These are phyloP conservation scores for Sympetrum striolatum DNA, from an alignment of 2,888 invertebrate species.

Conservation along the genomic window DNA sequence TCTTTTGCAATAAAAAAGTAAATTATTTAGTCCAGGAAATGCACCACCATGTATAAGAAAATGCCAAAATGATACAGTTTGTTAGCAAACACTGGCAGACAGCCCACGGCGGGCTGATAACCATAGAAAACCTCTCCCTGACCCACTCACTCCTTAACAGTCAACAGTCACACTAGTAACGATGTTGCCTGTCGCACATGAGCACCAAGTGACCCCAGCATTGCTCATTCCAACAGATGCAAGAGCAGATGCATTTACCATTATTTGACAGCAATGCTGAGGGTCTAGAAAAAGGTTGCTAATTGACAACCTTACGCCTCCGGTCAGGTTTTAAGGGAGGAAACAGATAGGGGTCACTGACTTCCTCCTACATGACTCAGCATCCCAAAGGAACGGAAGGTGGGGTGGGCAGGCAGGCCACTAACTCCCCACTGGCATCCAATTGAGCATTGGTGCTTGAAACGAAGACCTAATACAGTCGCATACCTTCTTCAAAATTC, in stretches of 20 bases:
- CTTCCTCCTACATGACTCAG: background rate
- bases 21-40: background rate
- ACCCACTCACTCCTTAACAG: conserved; percentile 32
- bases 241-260: conserved; percentile 2
- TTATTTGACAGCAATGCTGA: background rate
- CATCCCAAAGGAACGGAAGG: conserved; percentile 9
- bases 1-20: background rate
- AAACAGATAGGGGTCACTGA: background rate
- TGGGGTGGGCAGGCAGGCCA: background rate
- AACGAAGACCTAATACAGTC: conserved; percentile 66
- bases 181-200: conserved; percentile 29
- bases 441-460: conserved; percentile 36
- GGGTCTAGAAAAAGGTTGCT: background rate
- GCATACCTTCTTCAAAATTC: conserved; percentile 84
- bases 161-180: conserved; percentile 14
- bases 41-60: conserved; percentile 3
- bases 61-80: background rate
- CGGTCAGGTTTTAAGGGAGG: background rate
- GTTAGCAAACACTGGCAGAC: conserved; percentile 7
- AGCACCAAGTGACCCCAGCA: conserved; percentile 27
- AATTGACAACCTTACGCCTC: conserved; percentile 4
- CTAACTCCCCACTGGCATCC: conserved; percentile 19
- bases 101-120: background rate
- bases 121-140: conserved; percentile 10
- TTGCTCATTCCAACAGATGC: conserved; percentile 25